A percentile compares a stretch with the other conserved stretches of the same genome.
Evolutionary conservation across 2,113 vertebrate genomes (phyloP).

Genomic region (Chlamydotis undulata): DNA sequence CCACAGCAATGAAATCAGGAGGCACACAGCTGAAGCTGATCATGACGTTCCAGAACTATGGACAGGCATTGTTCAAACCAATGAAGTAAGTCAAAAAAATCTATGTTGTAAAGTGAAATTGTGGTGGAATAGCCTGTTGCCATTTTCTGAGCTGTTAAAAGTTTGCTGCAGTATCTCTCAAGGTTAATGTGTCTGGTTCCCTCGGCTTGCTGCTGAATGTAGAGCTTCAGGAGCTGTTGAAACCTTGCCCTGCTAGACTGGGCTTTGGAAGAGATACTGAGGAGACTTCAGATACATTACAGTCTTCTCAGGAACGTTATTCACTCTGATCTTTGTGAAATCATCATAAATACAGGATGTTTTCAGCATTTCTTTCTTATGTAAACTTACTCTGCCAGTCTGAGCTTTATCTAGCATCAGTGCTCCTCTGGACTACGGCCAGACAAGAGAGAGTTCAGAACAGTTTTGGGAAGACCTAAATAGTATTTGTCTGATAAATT

Average conservation of each 20-base stretch:
- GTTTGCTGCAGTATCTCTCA: neutral
- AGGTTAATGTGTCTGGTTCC: neutral
- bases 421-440: neutral
- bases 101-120: neutral
- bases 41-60: constrained; percentile 99
- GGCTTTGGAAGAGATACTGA: neutral
- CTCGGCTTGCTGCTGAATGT: neutral
- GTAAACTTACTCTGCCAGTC: neutral
- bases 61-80: constrained; percentile 96
- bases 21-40: constrained; percentile 98
- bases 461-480: constrained; percentile 5
- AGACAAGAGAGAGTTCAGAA: neutral
- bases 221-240: neutral
- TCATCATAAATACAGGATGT: neutral
- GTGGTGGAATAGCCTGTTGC: neutral
- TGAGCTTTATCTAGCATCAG: neutral
- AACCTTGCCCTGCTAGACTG: neutral
- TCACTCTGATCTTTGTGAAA: neutral
- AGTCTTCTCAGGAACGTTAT: neutral
- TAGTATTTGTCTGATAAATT: constrained; percentile 33
- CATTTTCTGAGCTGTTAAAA: neutral
- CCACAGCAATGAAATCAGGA: constrained; percentile 96
- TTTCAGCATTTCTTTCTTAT: neutral
- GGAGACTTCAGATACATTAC: neutral
- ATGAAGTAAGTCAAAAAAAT: constrained; percentile 91